Base-by-base conservation (phyloP, 2,888 invertebrate genomes). In the Hofmannophila pseudospretella region DNA sequence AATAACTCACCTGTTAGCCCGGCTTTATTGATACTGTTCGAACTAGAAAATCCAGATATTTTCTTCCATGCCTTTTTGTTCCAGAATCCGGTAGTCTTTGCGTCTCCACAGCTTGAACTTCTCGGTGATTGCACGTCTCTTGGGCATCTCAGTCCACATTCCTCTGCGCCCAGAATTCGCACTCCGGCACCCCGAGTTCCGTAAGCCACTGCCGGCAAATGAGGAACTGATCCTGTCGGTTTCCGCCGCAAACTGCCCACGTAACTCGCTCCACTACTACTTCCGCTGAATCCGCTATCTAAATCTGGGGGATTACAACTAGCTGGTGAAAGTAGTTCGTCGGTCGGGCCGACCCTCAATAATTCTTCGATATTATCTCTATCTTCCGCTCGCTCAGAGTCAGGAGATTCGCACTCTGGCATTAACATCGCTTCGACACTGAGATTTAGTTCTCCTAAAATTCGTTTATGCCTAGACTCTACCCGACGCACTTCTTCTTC, bases 381-480 rank as follows among this genome's bases (percentile, higher is more conserved):
- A 47, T 88, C 88, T 61, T 89, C 90, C 39, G 89, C 89, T 58
- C 90, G 89, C 67, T 90, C 91, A 33, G 90, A 90, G 68, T 89
- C 89, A 50, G 88, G 90, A 49, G 88, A 90, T 78, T 89, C 89
- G 45, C 90, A 90, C 60, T 92, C 90, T 10, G 95, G 96, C 96
- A 96, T 96, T 49, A 96, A 78, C 95, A 96, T 95, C 30, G 94
- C 95, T 80, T 96, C 96, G 29, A 94, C 94, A 54, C 95, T 94
- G 42, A 96, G 89, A 87, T 96, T 96, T 41, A 96, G 84, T 74
- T 96, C 95, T 29, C 94, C 95, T 46, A 96, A 88, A 51, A 95
- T 94, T 64, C 94, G 89, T 56, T 92, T 91, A 77, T 96, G 96
- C 38, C 93, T 90, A 46, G 92, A 93, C 72, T 95, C 95, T 33